phyloP scores from a whole-genome alignment of 92 coral and sea anemone species.

The Zoanthus sansibaricus region DNA sequence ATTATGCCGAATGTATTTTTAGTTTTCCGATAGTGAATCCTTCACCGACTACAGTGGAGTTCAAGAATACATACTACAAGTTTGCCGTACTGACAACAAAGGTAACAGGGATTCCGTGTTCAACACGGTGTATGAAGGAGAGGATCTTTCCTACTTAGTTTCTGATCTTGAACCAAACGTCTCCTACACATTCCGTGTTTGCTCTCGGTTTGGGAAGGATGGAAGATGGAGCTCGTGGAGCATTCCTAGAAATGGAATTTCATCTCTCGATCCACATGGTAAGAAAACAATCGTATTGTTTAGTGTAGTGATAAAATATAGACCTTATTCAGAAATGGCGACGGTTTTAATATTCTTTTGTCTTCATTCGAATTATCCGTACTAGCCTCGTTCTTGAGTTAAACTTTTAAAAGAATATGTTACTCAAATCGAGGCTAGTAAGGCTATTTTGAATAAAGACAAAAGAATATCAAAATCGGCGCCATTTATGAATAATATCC shows the following conservation, averaged over 20 bases:
- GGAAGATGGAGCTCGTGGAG: conserved; percentile 99
- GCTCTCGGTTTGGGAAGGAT: conserved; percentile 93
- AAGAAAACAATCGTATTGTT: background rate
- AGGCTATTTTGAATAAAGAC: too few species aligned
- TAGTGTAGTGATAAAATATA: too few species aligned
- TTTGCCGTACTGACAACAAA: conserved; percentile 90
- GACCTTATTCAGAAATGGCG: too few species aligned
- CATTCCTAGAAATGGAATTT: conserved; percentile 89
- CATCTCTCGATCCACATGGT: conserved; percentile 97
- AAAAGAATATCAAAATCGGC: too few species aligned
- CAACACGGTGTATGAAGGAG: conserved; percentile 90
- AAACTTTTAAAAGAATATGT: too few species aligned
- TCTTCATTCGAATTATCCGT: too few species aligned
- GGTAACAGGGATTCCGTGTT: conserved; percentile 80
- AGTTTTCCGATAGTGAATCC: conserved; percentile 90
- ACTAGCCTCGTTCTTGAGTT: too few species aligned
- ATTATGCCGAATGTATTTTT: background rate
- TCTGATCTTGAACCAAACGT: conserved; percentile 95
- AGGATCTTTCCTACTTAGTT: conserved; percentile 83
- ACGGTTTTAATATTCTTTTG: too few species aligned
- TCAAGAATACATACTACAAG: conserved; percentile 95
- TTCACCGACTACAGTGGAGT: conserved; percentile 90
- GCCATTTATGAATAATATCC: too few species aligned
- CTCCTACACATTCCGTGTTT: conserved; percentile 96
- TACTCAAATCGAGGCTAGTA: too few species aligned